Base-by-base conservation (phyloP, 1,140 invertebrate genomes). In the Drosophila pallidifrons region DNA sequence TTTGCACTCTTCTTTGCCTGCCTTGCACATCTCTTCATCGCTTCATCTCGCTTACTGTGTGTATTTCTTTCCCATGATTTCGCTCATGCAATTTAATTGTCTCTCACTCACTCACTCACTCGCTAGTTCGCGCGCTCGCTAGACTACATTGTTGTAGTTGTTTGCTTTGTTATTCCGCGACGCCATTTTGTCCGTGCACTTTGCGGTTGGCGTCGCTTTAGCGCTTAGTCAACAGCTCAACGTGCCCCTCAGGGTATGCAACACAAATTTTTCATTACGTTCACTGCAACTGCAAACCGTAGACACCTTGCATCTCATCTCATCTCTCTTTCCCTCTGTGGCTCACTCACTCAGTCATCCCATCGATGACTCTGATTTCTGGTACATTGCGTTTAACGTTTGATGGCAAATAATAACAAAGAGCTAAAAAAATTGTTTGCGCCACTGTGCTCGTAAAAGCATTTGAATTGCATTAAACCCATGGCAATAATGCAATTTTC, bases 31-130 rank as follows among this genome's bases (percentile, higher is more conserved):
- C 35, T 43, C 35, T 41, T 15, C 5, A 10, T 59, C 30, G 13
- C 51, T n/a, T 59, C 4, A n/a, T 46, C 8, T 30, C 32, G 38
- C 16, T 63, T 13, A n/a, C 35, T 54, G 60, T 60, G 57, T 46
- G 28, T 47, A 32, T 32, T n/a, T 1, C 52, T 57, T 81, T 57
- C 69, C 61, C 64, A 64, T 66, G 70, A 68, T 55, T 49, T 64
- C 66, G 20, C 41, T 79, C 73, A 20, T 54, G 77, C 74, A 85
- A 80, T 78, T 80, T 83, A 83, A 83, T 83, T 83, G 81, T 85
- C 66, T 58, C 61, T 58, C 10, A 11, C 16, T 41, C 55, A 16
- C 2, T 43, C 55, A 25, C 3, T 25, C 20, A 15, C 47, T 32
- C 5, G 6, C n/a, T n/a, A n/a, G n/a, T n/a, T n/a, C n/a, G n/a